Evolutionary conservation across 2,888 invertebrate species (phyloP).

Genomic region (Osmoderma eremita): DNA sequence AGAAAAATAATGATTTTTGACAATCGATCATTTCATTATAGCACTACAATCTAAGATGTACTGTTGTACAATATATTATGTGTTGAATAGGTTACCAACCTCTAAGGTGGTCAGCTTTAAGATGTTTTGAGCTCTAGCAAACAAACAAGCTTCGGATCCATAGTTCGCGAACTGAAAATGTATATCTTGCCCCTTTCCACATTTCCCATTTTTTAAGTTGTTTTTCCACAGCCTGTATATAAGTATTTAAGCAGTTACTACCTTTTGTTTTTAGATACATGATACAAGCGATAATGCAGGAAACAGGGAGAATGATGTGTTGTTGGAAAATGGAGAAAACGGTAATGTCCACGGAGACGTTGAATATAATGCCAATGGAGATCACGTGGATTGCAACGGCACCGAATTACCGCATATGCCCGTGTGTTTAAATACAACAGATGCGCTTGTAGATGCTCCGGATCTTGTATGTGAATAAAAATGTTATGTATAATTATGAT

Average conservation of each 20-base stretch:
- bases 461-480: conserved; percentile 23
- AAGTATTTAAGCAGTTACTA: background rate
- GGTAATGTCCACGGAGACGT: background rate
- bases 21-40: too few relatives aligned
- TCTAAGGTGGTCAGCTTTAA: too few relatives aligned
- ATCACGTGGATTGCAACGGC: background rate
- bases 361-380: background rate
- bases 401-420: background rate
- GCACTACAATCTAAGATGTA: too few relatives aligned
- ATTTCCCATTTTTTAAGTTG: too few relatives aligned
- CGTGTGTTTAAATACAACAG: conserved; percentile 14
- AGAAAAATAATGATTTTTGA: too few relatives aligned
- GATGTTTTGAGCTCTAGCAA: too few relatives aligned
- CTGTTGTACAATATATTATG: too few relatives aligned
- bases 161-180: too few relatives aligned
- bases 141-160: too few relatives aligned
- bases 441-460: conserved; percentile 27
- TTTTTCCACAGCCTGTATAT: too few relatives aligned
- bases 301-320: conserved; percentile 2
- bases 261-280: conserved; percentile 5
- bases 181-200: too few relatives aligned
- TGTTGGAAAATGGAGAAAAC: background rate
- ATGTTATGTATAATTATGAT: background rate
- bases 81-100: too few relatives aligned
- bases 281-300: conserved; percentile 9